phyloP scores from a whole-genome alignment of 2,113 vertebrate species.

The Xiphophorus hellerii region DNA sequence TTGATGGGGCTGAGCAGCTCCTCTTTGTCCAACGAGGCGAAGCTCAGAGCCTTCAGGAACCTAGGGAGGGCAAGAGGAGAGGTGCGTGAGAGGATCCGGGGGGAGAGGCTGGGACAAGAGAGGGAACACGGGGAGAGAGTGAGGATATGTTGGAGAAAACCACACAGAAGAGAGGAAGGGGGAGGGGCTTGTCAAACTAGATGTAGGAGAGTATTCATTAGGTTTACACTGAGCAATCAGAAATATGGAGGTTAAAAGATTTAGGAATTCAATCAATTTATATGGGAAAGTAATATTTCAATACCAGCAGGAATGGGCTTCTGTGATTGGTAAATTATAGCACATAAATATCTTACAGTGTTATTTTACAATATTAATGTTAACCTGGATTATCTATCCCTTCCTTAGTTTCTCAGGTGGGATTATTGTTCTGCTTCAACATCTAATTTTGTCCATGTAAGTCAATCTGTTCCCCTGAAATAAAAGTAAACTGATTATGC shows the following conservation, averaged over 20 bases:
- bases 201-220: not conserved
- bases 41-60: constrained; percentile 98
- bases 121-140: constrained; percentile 41
- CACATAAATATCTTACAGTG: not conserved
- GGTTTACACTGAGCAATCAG: not conserved
- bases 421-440: no score
- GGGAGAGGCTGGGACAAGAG: constrained; percentile 63
- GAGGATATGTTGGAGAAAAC: constrained; percentile 48
- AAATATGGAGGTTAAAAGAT: not conserved
- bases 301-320: not conserved
- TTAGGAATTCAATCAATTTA: not conserved
- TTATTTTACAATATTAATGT: not conserved
- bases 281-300: not conserved
- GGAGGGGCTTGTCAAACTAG: constrained; percentile 11
- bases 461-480: not conserved
- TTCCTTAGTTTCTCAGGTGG: no score
- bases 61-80: constrained; percentile 80
- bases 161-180: constrained; percentile 33
- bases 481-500: not conserved
- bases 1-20: constrained; percentile 97
- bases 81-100: constrained; percentile 71
- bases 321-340: not conserved
- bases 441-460: not conserved
- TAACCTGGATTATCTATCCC: not conserved
- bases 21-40: constrained; percentile 97